Evolutionary conservation across 2,888 invertebrate genomes (phyloP).

Genomic region (Drosophila subsilvestris): DNA sequence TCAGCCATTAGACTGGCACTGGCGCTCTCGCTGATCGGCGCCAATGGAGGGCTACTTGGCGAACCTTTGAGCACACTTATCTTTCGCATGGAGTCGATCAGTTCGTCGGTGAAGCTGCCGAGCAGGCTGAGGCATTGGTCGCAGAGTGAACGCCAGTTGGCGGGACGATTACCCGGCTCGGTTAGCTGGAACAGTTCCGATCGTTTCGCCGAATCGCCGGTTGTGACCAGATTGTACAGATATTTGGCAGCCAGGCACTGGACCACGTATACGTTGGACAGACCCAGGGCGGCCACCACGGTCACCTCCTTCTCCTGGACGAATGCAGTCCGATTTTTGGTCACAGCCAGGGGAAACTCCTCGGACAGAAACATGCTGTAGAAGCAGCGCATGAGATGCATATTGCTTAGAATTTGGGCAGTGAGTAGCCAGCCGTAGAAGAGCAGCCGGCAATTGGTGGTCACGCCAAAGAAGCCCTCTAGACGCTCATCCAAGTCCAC

Average conservation of each 20-base stretch:
- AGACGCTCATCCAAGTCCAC: conserved; percentile 81
- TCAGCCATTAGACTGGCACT: conserved; percentile 76
- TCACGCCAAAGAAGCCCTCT: conserved; percentile 81
- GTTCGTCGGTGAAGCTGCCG: conserved; percentile 87
- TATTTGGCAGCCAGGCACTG: conserved; percentile 91
- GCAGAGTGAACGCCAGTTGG: conserved; percentile 91
- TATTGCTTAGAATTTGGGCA: conserved; percentile 88
- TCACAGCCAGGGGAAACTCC: conserved; percentile 84
- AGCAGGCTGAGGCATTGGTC: conserved; percentile 88
- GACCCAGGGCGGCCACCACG: conserved; percentile 87
- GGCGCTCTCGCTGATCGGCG: conserved; percentile 45
- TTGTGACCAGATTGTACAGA: conserved; percentile 86
- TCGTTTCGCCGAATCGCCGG: conserved; percentile 86
- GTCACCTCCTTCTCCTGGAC: conserved; percentile 84
- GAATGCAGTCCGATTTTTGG: conserved; percentile 84
- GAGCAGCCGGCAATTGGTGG: conserved; percentile 83
- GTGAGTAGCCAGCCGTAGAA: conserved; percentile 89
- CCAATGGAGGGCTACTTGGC: conserved; percentile 24
- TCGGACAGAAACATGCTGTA: conserved; percentile 90
- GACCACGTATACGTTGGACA: conserved; percentile 86
- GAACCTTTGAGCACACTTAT: conserved; percentile 68
- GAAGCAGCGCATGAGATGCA: conserved; percentile 89
- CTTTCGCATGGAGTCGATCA: conserved; percentile 85
- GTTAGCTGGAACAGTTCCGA: conserved; percentile 89
- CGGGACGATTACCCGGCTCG: conserved; percentile 92